phyloP scores from a whole-genome alignment of 2,888 invertebrate genomes.

The Drosophila phalerata region DNA sequence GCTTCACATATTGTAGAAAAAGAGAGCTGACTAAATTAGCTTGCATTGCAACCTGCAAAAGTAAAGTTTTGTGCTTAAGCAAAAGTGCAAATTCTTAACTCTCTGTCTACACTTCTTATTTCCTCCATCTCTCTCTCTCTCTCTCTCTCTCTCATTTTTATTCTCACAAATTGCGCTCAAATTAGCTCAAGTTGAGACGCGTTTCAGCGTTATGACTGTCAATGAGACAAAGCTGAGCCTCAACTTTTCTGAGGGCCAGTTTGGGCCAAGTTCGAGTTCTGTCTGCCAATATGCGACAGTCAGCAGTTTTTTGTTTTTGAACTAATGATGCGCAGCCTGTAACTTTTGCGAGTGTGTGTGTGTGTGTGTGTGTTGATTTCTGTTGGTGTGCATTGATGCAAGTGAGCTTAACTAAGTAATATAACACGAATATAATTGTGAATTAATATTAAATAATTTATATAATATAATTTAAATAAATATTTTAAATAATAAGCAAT shows the following conservation, averaged over 20 bases:
- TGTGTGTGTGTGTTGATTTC: conserved; percentile 11
- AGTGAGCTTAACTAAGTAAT: neutral
- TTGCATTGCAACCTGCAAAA: conserved; percentile 68
- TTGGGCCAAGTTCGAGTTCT: conserved; percentile 40
- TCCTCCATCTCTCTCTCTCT: neutral
- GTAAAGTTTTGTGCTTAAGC: conserved; percentile 74
- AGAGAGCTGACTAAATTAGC: conserved; percentile 65
- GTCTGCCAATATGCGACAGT: conserved; percentile 55
- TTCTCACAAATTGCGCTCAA: conserved; percentile 68
- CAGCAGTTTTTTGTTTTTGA: conserved; percentile 70
- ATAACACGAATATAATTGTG: neutral
- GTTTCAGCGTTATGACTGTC: conserved; percentile 79
- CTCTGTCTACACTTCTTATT: conserved; percentile 18
- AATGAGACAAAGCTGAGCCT: conserved; percentile 69
- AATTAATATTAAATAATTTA: no score
- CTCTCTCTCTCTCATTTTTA: neutral
- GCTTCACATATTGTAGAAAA: neutral
- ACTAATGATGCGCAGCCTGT: conserved; percentile 70
- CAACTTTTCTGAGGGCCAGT: conserved; percentile 52
- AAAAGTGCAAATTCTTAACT: conserved; percentile 76
- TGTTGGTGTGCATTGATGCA: conserved; percentile 10
- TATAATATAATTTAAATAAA: no score
- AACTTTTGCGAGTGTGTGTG: conserved; percentile 40
- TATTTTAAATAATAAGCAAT: neutral
- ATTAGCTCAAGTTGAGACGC: conserved; percentile 75